Base-by-base conservation (phyloP, 2,113 vertebrate genomes). In the Sus scrofa region DNA sequence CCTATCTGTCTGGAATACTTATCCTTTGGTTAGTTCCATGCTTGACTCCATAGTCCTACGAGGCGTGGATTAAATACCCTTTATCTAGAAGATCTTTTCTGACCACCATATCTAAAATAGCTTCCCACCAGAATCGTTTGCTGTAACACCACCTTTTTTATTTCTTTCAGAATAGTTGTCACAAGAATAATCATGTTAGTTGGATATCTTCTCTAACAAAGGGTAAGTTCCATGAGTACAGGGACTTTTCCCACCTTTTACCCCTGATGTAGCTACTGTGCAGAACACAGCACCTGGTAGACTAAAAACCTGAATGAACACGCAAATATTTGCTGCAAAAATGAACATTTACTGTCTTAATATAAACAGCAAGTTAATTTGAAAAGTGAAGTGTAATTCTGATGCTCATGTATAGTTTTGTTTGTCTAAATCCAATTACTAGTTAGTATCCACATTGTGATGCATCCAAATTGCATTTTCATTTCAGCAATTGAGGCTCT, bases 381-480 rank as follows among this genome's bases (percentile, higher is more conserved):
- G 27, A 91, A 88, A 18, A 44, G 15, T 52, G 15, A 70, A 44
- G 16, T 37, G 44, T 68, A 27, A 63, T 89, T 86, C 20, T 62
- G 19, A 67, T 79, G 30, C 65, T 73, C 32, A 26, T 91, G 71
- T n/a, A 32, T 30, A 89, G 82, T 90, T 75, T 87, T 44, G 6
- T 91, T 93, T 92, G 34, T 95, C n/a, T 96, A 58, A 74, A 91
- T 58, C 44, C 9, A 82, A 20, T 81, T 60, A 39, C 20, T 96
- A 60, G 71, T 85, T 71, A 71, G 30, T 60, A 27, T 78, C 24
- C 50, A 81, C 16, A 44, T 73, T 86, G 58, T 82, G 11, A 90
- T 20, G 32, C n/a, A 87, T 52, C 7, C 44, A 94, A 90, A 81
- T 11, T 58, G 18, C 63, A 39, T 39, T 91, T 44, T 81, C 86